Evolutionary conservation across 2,797 vertebrate species (phyloP), one percentile per base, ranked within the genome.

Genomic region (Spea hammondii): DNA sequence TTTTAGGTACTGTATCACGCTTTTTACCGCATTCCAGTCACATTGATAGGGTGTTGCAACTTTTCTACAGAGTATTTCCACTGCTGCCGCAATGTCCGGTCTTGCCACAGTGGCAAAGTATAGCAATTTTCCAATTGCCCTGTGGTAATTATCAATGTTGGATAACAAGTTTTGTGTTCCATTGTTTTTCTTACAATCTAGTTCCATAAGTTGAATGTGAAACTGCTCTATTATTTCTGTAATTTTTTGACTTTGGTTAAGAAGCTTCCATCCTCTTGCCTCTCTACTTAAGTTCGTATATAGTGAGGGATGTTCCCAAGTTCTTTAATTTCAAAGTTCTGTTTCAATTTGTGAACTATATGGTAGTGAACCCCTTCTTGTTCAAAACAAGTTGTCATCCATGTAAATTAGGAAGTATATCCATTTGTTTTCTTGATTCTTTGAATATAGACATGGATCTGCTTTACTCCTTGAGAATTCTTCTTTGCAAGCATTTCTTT

Each of bases 21-120:
- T 51, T 8, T 65, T 74, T 65, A 74, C 72, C 8, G 59, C 48
- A 51, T 65, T 64, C 47, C 72, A 74, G 60, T 65, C 72, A 14
- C 11, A 14, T 4, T 74, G 47, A 47, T 8, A 32, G 32, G 72
- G 59, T 45, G 13, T 62, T 17, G 48, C 60, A 13, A 74, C 64
- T 6, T 65, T 65, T 65, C 4, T 65, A 8, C 10, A 4, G 10
- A 46, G 10, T 7, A 4, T 65, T 49, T 13, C 45, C 46, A 67
- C 48, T 50, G 72, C 10, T 60, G 50, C 50, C 9, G 50, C 50
- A 51, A 51, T 51, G 50, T 51, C 50, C 9, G 50, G 50, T 51
- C 50, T 64, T 14, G 71, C 64, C 2, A 50, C 46, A 48, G 60
- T 64, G 32, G 72, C 57, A 50, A 74, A 50, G 72, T 59, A 65